Percentiles rank a stretch among this genome's conserved stretches.
Evolutionary conservation across 2,113 vertebrate species (phyloP).

Genomic region (Ceratotherium simum): DNA sequence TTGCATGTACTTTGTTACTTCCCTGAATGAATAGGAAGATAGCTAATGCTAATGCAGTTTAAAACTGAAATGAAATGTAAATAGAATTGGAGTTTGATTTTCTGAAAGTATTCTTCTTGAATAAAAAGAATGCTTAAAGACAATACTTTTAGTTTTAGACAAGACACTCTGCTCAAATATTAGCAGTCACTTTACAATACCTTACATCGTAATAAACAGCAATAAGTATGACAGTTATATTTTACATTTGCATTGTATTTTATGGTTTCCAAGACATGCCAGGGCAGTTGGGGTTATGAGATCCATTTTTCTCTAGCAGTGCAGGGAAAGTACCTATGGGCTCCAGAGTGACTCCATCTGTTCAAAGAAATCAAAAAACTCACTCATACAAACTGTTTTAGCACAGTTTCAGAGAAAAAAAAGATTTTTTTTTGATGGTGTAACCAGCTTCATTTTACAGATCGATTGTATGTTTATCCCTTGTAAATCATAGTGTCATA

Average conservation of each 20-base stretch:
- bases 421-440: not conserved
- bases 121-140: slow-evolving; percentile 16
- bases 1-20: not conserved
- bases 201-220: not conserved
- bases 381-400: not conserved
- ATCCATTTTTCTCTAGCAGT: slow-evolving; percentile 57
- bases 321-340: slow-evolving; percentile 20
- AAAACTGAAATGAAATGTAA: slow-evolving; percentile 49
- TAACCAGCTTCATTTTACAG: not conserved
- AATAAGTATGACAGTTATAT: not conserved
- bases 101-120: not conserved
- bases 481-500: not conserved
- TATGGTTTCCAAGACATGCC: not conserved
- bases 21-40: not conserved
- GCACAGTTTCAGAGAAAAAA: slow-evolving; percentile 46
- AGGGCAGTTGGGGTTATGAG: not conserved
- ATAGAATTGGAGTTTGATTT: slow-evolving; percentile 29
- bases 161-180: slow-evolving; percentile 10
- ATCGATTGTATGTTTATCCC: not conserved
- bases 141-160: not conserved
- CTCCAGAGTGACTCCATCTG: slow-evolving; percentile 35
- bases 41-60: slow-evolving; percentile 18
- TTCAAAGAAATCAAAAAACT: slow-evolving; percentile 59
- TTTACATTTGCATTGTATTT: not conserved
- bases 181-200: not conserved